Conservation (phyloP, 2,888 invertebrate genomes). For the Drosophila stalkeri region DNA sequence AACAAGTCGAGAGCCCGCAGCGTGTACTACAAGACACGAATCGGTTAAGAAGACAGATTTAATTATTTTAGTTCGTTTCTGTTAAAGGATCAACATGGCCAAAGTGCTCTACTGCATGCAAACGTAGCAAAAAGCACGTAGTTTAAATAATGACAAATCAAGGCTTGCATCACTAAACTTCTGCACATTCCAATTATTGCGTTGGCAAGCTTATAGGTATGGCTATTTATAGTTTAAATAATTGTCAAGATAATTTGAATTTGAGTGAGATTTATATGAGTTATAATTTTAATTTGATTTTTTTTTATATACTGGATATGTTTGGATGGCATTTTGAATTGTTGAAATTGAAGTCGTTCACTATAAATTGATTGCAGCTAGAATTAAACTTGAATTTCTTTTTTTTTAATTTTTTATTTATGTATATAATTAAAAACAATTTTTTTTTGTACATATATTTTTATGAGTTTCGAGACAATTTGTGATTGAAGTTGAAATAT, state of each 20-base stretch:
- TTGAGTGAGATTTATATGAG: neutral
- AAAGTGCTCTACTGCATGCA: slow-evolving; percentile 1
- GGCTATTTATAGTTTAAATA: neutral
- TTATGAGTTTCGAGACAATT: too few species aligned
- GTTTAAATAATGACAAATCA: slow-evolving; percentile 2
- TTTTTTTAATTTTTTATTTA: too few species aligned
- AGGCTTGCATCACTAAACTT: neutral
- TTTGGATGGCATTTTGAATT: neutral
- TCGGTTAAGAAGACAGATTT: slow-evolving; percentile 18
- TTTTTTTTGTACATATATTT: too few species aligned
- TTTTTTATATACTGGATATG: neutral
- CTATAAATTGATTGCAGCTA: neutral
- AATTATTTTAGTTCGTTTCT: slow-evolving; percentile 28
- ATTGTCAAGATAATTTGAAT: neutral
- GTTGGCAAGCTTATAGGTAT: neutral
- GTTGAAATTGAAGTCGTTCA: neutral
- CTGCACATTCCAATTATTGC: neutral
- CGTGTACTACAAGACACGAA: slow-evolving; percentile 19
- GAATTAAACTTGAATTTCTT: neutral
- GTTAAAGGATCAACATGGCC: neutral
- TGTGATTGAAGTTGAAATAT: too few species aligned
- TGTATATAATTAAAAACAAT: too few species aligned
- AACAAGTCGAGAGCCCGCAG: slow-evolving; percentile 18
- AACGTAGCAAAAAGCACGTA: slow-evolving; percentile 1
- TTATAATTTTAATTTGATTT: neutral